Evolutionary conservation across 2,113 vertebrate genomes (phyloP).

Genomic region (Trichomycterus rosablanca): DNA sequence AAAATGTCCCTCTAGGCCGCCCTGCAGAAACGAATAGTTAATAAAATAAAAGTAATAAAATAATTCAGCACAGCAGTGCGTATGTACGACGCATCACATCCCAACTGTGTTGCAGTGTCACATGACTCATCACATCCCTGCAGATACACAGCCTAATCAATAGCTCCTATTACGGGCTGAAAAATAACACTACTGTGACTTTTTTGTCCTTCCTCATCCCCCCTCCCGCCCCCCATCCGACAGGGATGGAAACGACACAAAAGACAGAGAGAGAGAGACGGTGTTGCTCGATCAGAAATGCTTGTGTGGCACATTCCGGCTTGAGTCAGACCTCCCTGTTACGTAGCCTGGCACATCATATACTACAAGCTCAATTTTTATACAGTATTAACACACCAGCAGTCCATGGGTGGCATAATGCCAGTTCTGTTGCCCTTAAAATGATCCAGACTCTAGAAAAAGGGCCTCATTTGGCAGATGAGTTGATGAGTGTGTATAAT

Average conservation of each 20-base stretch:
- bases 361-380: background rate
- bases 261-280: slow-evolving; percentile 1
- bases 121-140: slow-evolving; percentile 2
- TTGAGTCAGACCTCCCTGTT: slow-evolving; percentile 1
- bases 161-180: slow-evolving; percentile 20
- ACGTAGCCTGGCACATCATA: background rate
- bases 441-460: no score
- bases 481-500: no score
- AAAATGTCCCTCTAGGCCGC: no score
- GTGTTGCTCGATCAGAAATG: slow-evolving; percentile 21
- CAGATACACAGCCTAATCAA: slow-evolving; percentile 25
- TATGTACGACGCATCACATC: background rate
- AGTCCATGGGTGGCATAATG: no score
- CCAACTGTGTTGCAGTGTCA: background rate
- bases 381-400: no score
- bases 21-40: no score
- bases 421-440: no score
- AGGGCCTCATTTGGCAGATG: no score
- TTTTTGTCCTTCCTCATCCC: slow-evolving; percentile 1
- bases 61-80: no score
- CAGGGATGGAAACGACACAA: slow-evolving; percentile 25
- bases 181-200: slow-evolving; percentile 14
- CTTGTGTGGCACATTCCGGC: slow-evolving; percentile 40
- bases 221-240: background rate
- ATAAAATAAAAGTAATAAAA: no score